These are phyloP conservation scores for Pachymerium ferrugineum DNA, from an alignment of 2,888 invertebrate species.

Conservation along the genomic window DNA sequence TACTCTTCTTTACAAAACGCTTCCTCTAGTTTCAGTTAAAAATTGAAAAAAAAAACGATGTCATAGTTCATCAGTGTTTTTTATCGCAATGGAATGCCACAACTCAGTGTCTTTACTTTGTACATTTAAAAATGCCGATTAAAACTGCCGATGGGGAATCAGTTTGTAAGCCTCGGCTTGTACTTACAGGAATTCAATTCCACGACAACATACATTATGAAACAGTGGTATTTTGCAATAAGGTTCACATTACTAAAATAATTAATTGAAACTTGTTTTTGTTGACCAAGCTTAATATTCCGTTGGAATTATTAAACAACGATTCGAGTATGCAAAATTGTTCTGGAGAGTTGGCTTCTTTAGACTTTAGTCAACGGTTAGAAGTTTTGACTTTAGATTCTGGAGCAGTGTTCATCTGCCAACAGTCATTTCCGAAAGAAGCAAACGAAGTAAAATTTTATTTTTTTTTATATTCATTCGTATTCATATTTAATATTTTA, in stretches of 20 bases:
- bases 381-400: slow-evolving; percentile 66
- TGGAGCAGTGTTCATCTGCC: slow-evolving; percentile 71
- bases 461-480: neutral
- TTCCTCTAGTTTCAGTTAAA: no score
- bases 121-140: slow-evolving; percentile 67
- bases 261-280: slow-evolving; percentile 11
- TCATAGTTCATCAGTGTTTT: slow-evolving; percentile 44
- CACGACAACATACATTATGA: slow-evolving; percentile 80
- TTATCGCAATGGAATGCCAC: slow-evolving; percentile 83
- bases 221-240: slow-evolving; percentile 63
- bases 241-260: neutral
- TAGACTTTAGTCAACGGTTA: no score
- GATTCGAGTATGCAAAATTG: no score
- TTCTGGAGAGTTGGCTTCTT: no score
- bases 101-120: slow-evolving; percentile 74
- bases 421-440: slow-evolving; percentile 53
- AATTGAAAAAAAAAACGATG: no score
- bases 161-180: slow-evolving; percentile 64
- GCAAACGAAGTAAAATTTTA: neutral
- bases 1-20: no score
- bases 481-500: neutral
- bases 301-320: slow-evolving; percentile 68
- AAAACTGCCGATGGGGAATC: slow-evolving; percentile 63
- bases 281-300: slow-evolving; percentile 67
- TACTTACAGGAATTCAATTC: slow-evolving; percentile 76